Conservation (phyloP, 2,888 invertebrate species). For the Zelleria hepariella region DNA sequence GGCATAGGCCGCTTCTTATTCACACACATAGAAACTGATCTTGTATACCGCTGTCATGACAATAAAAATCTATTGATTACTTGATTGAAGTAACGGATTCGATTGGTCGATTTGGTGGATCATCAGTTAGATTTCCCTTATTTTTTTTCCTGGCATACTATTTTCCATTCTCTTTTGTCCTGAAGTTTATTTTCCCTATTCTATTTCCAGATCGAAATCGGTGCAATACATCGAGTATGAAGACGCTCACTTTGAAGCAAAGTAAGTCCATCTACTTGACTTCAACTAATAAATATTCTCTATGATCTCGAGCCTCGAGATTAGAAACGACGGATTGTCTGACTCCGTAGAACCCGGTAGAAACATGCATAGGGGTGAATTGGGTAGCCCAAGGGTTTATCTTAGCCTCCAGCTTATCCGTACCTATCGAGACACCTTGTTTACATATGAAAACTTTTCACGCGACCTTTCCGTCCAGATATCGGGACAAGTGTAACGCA, state of each 20-base stretch:
- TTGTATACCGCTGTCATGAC: too few species aligned
- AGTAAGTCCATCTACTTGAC: constrained; percentile 23
- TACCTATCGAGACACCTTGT: not conserved
- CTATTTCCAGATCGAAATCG: constrained; percentile 42
- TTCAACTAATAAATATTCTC: not conserved
- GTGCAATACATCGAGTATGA: constrained; percentile 52
- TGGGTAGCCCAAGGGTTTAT: not conserved
- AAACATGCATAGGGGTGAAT: not conserved
- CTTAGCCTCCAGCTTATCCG: too few species aligned
- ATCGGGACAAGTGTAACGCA: constrained; percentile 52
- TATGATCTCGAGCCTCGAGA: too few species aligned
- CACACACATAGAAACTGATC: too few species aligned
- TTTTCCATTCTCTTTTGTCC: not conserved
- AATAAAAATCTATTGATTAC: not conserved
- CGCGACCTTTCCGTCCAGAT: constrained; percentile 25
- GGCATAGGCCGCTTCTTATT: too few species aligned
- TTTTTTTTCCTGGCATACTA: not conserved
- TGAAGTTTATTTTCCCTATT: too few species aligned
- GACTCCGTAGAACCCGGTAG: too few species aligned
- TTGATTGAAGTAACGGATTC: not conserved
- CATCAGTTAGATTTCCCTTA: not conserved
- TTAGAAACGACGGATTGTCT: too few species aligned
- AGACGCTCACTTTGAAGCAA: constrained; percentile 54
- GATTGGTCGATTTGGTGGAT: not conserved
- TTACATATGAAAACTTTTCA: too few species aligned